These are phyloP conservation scores for Timema cristinae DNA, from an alignment of 2,888 invertebrate genomes.

Conservation along the genomic window DNA sequence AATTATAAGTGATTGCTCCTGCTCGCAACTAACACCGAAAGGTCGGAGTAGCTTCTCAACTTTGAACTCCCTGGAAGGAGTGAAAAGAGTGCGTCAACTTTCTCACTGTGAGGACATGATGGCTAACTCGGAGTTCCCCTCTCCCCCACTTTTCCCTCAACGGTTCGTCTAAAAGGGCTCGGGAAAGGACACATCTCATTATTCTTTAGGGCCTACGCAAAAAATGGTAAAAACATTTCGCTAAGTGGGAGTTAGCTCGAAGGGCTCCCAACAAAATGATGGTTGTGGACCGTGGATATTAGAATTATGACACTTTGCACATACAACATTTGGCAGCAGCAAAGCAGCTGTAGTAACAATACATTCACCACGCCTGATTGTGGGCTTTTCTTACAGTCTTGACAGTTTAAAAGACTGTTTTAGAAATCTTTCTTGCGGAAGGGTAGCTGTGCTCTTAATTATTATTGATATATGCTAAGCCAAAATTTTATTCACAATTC, in stretches of 20 bases:
- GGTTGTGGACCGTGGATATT: slow-evolving; percentile 65
- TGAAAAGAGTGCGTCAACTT: slow-evolving; percentile 25
- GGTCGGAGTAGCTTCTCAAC: slow-evolving; percentile 49
- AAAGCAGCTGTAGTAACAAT: slow-evolving; percentile 48
- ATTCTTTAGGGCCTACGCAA: background rate
- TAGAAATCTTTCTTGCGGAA: slow-evolving; percentile 67
- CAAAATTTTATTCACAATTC: too few species aligned
- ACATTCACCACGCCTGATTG: slow-evolving; percentile 70
- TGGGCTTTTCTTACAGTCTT: slow-evolving; percentile 82
- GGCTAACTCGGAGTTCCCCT: slow-evolving; percentile 9
- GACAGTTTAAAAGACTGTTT: slow-evolving; percentile 79
- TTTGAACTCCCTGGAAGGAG: slow-evolving; percentile 41
- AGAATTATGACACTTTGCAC: slow-evolving; percentile 97
- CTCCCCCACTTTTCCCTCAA: background rate
- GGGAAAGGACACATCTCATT: slow-evolving; percentile 4
- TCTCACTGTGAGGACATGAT: slow-evolving; percentile 23
- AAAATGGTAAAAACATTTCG: slow-evolving; percentile 10
- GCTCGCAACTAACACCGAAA: slow-evolving; percentile 28
- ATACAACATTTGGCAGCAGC: slow-evolving; percentile 74
- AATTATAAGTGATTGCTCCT: slow-evolving; percentile 48
- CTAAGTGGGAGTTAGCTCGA: slow-evolving; percentile 1
- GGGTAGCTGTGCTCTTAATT: slow-evolving; percentile 33
- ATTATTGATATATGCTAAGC: too few species aligned
- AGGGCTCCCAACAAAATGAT: slow-evolving; percentile 33
- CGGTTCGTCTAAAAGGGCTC: slow-evolving; percentile 5